A percentile compares a stretch with the other conserved stretches of the same genome.
Evolutionary conservation across 2,113 vertebrate genomes (phyloP).

Genomic region (Rhagologus leucostigma): DNA sequence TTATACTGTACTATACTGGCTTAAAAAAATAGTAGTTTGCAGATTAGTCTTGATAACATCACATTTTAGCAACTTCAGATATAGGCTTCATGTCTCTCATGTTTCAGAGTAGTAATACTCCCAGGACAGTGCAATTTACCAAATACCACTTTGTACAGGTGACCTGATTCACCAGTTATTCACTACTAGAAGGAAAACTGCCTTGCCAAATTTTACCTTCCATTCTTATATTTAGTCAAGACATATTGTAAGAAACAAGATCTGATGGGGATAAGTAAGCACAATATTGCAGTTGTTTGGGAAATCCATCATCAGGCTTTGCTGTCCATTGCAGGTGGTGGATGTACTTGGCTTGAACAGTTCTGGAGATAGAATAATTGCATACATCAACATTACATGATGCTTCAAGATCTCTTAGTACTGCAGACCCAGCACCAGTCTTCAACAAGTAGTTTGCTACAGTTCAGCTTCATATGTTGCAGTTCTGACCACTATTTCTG

Average conservation of each 20-base stretch:
- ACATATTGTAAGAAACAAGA: not conserved
- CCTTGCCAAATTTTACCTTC: not conserved
- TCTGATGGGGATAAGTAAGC: constrained; percentile 10
- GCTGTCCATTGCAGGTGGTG: constrained; percentile 14
- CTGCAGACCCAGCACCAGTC: not conserved
- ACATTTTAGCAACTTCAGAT: not conserved
- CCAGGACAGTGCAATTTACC: constrained; percentile 52
- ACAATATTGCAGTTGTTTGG: not conserved
- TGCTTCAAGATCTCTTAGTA: not conserved
- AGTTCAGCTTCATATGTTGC: not conserved
- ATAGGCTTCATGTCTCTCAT: not conserved
- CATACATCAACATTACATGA: not conserved
- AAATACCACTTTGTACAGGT: constrained; percentile 26
- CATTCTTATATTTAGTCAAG: constrained; percentile 2
- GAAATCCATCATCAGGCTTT: not conserved
- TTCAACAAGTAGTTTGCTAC: not conserved
- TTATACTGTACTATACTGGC: constrained; percentile 35
- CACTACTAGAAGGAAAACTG: not conserved
- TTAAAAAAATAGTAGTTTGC: constrained; percentile 17
- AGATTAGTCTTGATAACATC: constrained; percentile 12
- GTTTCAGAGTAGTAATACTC: constrained; percentile 37
- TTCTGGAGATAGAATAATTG: constrained; percentile 31
- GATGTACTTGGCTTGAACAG: not conserved
- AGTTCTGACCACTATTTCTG: constrained; percentile 28
- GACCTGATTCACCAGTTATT: not conserved